Conservation (phyloP, 1,140 invertebrate species). For the Panagrolaimus sp. region DNA sequence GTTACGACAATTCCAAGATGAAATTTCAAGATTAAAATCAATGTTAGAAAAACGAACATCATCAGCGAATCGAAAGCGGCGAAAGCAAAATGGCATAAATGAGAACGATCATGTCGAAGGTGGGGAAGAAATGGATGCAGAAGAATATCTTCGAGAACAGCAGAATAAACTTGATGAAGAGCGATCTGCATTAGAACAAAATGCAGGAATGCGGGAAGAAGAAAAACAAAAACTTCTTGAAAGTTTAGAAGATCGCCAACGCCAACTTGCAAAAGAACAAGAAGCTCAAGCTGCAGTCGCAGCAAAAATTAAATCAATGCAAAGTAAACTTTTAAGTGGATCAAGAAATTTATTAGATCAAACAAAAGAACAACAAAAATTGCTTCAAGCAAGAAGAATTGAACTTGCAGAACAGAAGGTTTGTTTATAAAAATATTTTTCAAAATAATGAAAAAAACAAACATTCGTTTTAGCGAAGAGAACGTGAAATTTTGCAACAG, state of each 20-base stretch:
- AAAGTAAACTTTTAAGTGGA: conserved; percentile 79
- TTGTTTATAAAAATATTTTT: conserved; percentile 23
- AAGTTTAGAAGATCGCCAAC: conserved; percentile 66
- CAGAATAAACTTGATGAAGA: conserved; percentile 64
- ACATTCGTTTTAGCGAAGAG: conserved; percentile 61
- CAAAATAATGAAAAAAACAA: too few relatives aligned
- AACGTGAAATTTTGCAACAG: conserved; percentile 78
- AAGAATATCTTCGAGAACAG: conserved; percentile 62
- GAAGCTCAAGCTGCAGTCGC: conserved; percentile 64
- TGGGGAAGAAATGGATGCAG: conserved; percentile 60
- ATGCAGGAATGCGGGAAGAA: conserved; percentile 64
- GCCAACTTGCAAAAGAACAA: conserved; percentile 64
- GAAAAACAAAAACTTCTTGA: conserved; percentile 67
- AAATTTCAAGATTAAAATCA: conserved; percentile 45
- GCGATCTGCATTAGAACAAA: conserved; percentile 63
- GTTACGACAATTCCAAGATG: conserved; percentile 73
- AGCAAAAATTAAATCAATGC: conserved; percentile 68
- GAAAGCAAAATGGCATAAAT: conserved; percentile 19
- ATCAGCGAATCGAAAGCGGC: conserved; percentile 57
- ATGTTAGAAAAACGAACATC: conserved; percentile 60
- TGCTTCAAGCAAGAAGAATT: conserved; percentile 71
- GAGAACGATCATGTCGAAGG: conserved; percentile 20
- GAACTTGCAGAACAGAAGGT: conserved; percentile 80
- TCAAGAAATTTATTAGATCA: conserved; percentile 81
- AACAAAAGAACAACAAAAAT: conserved; percentile 78